Conservation (phyloP, 23 tunicate genomes). For the Trididemnum nubilum region DNA sequence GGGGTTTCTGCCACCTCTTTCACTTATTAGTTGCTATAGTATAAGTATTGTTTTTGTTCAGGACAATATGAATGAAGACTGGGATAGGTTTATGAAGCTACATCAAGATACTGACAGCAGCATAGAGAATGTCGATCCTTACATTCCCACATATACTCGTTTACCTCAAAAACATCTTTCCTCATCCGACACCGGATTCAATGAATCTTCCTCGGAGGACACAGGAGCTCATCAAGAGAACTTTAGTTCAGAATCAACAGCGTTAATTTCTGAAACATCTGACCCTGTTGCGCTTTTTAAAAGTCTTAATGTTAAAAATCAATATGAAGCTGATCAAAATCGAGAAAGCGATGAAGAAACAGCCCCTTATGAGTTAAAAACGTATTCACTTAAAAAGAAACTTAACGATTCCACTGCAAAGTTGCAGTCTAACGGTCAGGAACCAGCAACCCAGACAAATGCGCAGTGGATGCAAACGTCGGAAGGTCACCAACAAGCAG, state of each 20-base stretch:
- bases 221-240: neutral
- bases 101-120: neutral
- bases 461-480: no score
- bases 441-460: neutral
- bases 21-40: no score
- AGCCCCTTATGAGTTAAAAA: neutral
- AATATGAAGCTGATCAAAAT: neutral
- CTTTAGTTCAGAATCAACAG: neutral
- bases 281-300: neutral
- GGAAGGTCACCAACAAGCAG: no score
- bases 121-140: neutral
- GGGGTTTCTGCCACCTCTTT: no score
- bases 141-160: neutral
- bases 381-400: neutral
- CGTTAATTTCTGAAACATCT: neutral
- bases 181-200: neutral
- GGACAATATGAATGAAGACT: neutral
- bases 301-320: neutral
- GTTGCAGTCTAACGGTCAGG: neutral
- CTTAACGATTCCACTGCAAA: neutral
- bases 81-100: neutral
- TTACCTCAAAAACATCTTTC: neutral
- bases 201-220: neutral
- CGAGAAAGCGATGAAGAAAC: neutral
- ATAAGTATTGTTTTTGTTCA: no score